Conservation (phyloP, 2,797 vertebrate genomes). For the Pangasius djambal region DNA sequence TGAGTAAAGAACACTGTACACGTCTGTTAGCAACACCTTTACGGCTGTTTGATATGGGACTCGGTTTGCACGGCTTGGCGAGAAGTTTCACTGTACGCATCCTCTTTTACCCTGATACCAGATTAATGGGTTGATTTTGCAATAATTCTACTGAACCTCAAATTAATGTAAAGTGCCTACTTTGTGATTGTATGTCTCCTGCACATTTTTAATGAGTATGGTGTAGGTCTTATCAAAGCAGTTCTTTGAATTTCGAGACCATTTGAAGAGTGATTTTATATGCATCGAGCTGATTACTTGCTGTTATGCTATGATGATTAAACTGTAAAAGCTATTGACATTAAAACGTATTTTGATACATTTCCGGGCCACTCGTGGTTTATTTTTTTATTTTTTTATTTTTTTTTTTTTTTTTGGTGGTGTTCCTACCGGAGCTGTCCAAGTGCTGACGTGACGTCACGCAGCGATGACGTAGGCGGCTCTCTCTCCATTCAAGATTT, state of each 20-base stretch:
- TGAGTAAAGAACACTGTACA: not conserved
- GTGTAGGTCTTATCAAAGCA: constrained; percentile 34
- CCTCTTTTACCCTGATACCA: constrained; percentile 19
- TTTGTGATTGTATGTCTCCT: not conserved
- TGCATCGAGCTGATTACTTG: not conserved
- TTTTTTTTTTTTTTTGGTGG: not conserved
- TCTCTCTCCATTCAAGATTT: constrained; percentile 15
- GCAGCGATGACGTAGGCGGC: not conserved
- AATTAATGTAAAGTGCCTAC: constrained; percentile 55
- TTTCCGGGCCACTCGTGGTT: not conserved
- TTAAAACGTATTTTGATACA: constrained; percentile 75
- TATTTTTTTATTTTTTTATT: too few relatives aligned
- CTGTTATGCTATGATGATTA: constrained; percentile 23
- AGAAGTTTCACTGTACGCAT: not conserved
- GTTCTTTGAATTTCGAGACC: not conserved
- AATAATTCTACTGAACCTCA: constrained; percentile 26
- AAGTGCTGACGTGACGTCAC: constrained; percentile 8
- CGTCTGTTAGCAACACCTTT: not conserved
- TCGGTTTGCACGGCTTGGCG: not conserved
- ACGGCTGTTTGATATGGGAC: not conserved
- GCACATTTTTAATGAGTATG: constrained; percentile 2
- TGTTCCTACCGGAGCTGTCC: constrained; percentile 22
- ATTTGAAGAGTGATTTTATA: constrained; percentile 5
- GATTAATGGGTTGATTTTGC: constrained; percentile 27
- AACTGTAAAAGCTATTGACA: constrained; percentile 44